Base-by-base conservation (phyloP, 2,888 invertebrate species). In the Dicyrtomina minuta region DNA sequence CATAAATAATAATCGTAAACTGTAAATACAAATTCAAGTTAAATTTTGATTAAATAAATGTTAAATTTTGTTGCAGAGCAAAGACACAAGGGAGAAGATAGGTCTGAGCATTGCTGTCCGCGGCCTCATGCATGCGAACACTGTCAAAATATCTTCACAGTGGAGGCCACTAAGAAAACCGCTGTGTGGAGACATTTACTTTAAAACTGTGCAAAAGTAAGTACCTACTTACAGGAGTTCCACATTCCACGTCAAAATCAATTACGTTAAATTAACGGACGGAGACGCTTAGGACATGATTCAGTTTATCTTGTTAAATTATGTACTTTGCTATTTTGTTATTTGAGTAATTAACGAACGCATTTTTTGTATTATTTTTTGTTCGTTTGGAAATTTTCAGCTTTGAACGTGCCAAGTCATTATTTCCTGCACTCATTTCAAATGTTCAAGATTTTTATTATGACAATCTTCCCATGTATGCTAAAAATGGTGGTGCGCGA, bases 121-220 rank as follows among this genome's bases (percentile, higher is more conserved):
- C 12, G 75, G 75, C 5, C 44, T 77, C 2, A 77, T 77, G 74
- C 72, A 73, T 67, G 59, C 71, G 5, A 77, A 77, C 46, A 62
- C 17, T 10, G 53, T 66, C 4, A 68, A 56, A n/a, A 51, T 66
- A 8, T 46, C 70, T 2, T 67, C 66, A 3, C 46, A 51, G 1
- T 77, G 71, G 70, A 69, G 69, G 56, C 74, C 75, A 0, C 58
- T 75, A 12, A 70, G 59, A 4, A 77, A 77, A 59, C 77, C 77
- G 0, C 41, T 72, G 33, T 71, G 71, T 12, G 56, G 51, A 1
- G 74, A 77, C 51, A 56, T 73, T 33, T 53, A 68, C 26, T 24
- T 22, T 20, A 20, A 46, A 46, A 12, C 10, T 12, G 4, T 6
- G 4, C 20, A 46, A 46, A n/a, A 46, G 46, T 46, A 41, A 13